Evolutionary conservation across 2,113 vertebrate species (phyloP), one percentile per base, ranked within the genome.

Genomic region (Heterotis niloticus): DNA sequence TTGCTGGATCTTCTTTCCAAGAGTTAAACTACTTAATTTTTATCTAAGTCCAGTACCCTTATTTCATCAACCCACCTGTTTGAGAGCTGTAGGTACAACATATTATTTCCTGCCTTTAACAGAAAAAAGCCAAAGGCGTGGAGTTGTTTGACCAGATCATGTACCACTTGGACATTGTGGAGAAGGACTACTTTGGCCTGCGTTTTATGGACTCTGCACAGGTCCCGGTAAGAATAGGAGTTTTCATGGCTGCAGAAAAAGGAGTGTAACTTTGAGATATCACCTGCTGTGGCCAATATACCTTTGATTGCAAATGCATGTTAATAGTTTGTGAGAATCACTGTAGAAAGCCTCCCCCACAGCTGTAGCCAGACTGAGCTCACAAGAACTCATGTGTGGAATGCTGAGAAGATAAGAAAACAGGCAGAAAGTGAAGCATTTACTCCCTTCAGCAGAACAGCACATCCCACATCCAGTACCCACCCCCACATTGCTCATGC

Each of bases 121-220:
- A 99, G 98, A 99, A 98, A 96, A 99, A 97, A 94, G 96, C 96
- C 90, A 98, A 95, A 92, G 98, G 98, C 52, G 95, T 96, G 86
- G 96, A 98, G 81, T 91, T 99, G 78, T 99, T 99, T 87, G 98
- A 99, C 34, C 97, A 99, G 91, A 99, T 99, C 88, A 98, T 98
- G 95, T 99, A 99, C 85, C 97, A 98, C 79, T 91, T 99, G 92
- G 98, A 99, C 83, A 95, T 99, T 26, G 93, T 98, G 66, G 98
- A 99, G 93, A 98, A 94, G 0, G 97, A 99, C 88, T 99, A 99
- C 91, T 99, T 99, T 79, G 98, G 98, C 51, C 88, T 99, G 66
- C 92, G 96, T 82, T 99, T 99, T 86, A 99, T 99, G 98, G 98
- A 99, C 91, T 98, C 97, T 0, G 98, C 98, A 69, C 98, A 99